Evolutionary conservation across 2,797 vertebrate species (phyloP).

Genomic region (Protosalanx chinensis): DNA sequence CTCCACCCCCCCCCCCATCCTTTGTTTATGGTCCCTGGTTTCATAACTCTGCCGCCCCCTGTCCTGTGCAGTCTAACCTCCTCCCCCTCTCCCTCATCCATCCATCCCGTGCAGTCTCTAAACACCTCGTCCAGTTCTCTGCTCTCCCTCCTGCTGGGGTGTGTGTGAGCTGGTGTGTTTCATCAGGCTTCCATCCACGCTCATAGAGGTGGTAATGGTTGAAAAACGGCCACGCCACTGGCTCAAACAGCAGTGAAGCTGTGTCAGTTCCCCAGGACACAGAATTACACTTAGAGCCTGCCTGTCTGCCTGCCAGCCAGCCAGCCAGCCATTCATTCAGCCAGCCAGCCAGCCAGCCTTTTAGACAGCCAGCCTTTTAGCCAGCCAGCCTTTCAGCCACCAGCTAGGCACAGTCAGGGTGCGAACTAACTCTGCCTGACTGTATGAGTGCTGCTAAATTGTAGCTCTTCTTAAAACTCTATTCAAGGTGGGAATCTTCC

Average conservation of each 20-base stretch:
- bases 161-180: not conserved
- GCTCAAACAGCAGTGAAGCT: not conserved
- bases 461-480: not conserved
- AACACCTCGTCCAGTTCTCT: not conserved
- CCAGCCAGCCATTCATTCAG: not conserved
- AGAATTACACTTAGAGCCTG: not conserved
- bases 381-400: not conserved
- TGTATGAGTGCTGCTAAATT: not conserved
- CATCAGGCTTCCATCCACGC: slow-evolving; percentile 5
- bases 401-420: not conserved
- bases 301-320: not conserved
- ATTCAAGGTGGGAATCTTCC: not conserved
- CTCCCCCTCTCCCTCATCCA: not conserved
- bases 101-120: not conserved
- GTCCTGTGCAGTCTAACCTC: not conserved
- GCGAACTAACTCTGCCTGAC: not conserved
- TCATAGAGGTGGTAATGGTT: not conserved
- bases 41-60: not conserved
- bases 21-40: not conserved
- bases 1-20: not conserved
- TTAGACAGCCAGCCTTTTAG: not conserved
- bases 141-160: not conserved
- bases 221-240: slow-evolving; percentile 1
- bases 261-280: not conserved
- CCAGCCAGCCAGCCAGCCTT: not conserved